Evolutionary conservation across 2,888 invertebrate genomes (phyloP).

Genomic region (Allolobophora icterica): DNA sequence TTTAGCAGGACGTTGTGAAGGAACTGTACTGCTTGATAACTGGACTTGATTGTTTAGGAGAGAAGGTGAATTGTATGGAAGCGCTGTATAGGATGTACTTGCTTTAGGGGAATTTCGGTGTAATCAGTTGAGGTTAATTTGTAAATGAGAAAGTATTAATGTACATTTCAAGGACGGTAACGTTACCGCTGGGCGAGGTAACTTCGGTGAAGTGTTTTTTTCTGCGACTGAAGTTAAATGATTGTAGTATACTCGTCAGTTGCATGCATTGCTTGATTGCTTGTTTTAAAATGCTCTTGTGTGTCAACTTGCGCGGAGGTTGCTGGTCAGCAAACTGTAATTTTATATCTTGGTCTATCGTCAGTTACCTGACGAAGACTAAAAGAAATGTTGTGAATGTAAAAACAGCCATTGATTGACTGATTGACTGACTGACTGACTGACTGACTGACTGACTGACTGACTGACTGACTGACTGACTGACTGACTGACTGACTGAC

Average conservation of each 20-base stretch:
- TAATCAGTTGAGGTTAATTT: not conserved
- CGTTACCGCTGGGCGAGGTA: not conserved
- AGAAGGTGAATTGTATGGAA: not conserved
- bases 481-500: no score
- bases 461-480: no score
- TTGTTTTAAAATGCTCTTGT: not conserved
- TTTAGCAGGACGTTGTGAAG: not conserved
- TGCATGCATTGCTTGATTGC: not conserved
- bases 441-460: no score
- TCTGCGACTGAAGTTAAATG: not conserved
- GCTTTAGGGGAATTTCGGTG: not conserved
- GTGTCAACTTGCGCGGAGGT: not conserved
- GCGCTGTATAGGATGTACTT: not conserved
- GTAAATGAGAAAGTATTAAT: not conserved
- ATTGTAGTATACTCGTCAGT: not conserved
- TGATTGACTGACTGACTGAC: no score
- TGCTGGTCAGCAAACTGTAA: not conserved
- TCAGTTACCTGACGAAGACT: not conserved
- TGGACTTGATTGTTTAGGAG: not conserved
- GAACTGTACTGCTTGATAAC: not conserved
- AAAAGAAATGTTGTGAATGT: not conserved
- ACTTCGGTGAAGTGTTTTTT: not conserved
- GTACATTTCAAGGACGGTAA: not conserved
- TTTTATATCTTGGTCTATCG: not conserved
- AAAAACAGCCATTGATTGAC: not conserved